phyloP scores from a whole-genome alignment of 2,113 vertebrate species.

The Mesoclemmys tuberculata region DNA sequence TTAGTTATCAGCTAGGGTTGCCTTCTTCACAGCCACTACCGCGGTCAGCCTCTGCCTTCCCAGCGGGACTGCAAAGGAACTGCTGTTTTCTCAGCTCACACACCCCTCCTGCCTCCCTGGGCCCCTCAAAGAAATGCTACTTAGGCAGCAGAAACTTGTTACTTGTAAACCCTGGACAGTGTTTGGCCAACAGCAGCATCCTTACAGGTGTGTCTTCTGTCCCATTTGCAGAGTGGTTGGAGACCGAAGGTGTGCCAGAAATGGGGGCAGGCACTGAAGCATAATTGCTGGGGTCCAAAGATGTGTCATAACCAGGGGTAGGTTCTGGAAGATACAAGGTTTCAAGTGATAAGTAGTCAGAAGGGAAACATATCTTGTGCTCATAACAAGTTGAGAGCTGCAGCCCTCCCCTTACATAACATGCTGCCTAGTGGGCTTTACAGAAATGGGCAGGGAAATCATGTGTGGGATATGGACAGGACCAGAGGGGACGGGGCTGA shows the following conservation, averaged over 20 bases:
- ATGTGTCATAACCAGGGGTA: rapidly evolving
- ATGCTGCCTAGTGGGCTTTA: rapidly evolving
- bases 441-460: rapidly evolving
- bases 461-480: not conserved
- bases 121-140: not conserved
- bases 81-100: not conserved
- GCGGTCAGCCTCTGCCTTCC: not conserved
- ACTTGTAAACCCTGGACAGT: not conserved
- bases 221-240: not conserved
- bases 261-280: not conserved
- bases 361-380: rapidly evolving
- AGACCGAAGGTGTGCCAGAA: not conserved
- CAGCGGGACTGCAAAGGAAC: not conserved
- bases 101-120: not conserved
- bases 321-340: conserved; percentile 39
- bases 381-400: not conserved
- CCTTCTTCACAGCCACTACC: too few relatives aligned
- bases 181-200: not conserved
- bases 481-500: not conserved
- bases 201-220: conserved; percentile 14
- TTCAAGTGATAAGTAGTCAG: not conserved
- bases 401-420: not conserved
- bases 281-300: too few relatives aligned
- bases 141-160: too few relatives aligned
- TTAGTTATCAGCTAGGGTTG: not conserved